Percentiles rank a stretch among this genome's conserved stretches.
Conservation (phyloP, 2,113 vertebrate species). For the Sigmodon hispidus region DNA sequence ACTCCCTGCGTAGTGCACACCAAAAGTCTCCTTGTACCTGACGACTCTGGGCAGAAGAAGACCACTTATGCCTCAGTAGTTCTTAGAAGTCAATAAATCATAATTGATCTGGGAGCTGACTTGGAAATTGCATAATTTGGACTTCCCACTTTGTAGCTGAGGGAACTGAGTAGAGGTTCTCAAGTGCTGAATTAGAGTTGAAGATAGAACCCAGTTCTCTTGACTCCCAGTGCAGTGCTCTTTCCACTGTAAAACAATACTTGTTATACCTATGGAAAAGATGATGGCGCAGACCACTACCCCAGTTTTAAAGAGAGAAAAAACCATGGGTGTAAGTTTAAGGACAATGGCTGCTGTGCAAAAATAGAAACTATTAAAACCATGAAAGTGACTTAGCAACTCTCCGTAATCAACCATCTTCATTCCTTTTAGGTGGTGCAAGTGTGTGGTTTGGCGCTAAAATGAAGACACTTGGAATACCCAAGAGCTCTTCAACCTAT, state of each 20-base stretch:
- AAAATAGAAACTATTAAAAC: slow-evolving; percentile 3
- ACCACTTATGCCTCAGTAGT: not conserved
- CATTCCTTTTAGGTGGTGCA: not conserved
- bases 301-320: slow-evolving; percentile 30
- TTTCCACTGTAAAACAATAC: not conserved
- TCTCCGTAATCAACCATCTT: not conserved
- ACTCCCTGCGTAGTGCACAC: not conserved
- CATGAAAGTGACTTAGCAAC: not conserved
- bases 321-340: not conserved
- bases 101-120: not conserved
- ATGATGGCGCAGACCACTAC: not conserved
- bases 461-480: not conserved
- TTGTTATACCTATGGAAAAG: not conserved
- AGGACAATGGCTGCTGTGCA: not conserved
- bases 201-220: not conserved
- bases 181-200: not conserved
- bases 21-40: not conserved
- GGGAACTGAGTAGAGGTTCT: not conserved
- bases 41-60: not conserved
- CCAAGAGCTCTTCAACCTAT: not conserved
- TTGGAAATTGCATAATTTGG: not conserved
- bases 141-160: slow-evolving; percentile 25
- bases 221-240: slow-evolving; percentile 44
- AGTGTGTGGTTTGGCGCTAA: not conserved
- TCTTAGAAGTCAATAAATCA: not conserved